phyloP scores from a whole-genome alignment of 2,797 vertebrate species.

The Catharus ustulatus region DNA sequence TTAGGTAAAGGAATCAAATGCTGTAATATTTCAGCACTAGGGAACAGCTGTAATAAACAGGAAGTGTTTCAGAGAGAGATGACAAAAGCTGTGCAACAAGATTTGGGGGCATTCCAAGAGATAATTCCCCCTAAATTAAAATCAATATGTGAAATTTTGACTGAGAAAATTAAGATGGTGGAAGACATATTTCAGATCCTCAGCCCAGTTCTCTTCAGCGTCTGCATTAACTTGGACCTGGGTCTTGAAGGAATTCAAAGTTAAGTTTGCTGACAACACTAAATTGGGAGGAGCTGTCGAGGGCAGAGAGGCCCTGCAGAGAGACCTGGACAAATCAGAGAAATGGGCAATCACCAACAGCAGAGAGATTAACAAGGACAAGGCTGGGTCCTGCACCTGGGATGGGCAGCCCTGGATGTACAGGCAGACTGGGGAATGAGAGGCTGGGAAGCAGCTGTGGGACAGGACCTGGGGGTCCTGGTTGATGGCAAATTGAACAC shows the following conservation, averaged over 20 bases:
- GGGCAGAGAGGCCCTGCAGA: background rate
- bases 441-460: background rate
- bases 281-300: background rate
- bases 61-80: background rate
- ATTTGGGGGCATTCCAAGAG: background rate
- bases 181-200: background rate
- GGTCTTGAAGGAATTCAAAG: rapidly evolving
- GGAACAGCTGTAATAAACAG: background rate
- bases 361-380: background rate
- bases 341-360: background rate
- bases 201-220: background rate
- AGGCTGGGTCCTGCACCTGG: background rate
- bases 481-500: rapidly evolving
- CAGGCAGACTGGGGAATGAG: background rate
- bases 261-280: background rate
- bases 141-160: background rate
- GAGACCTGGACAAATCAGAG: background rate
- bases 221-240: background rate
- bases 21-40: background rate
- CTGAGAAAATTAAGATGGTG: background rate
- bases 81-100: background rate
- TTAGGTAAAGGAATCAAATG: background rate
- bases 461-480: background rate
- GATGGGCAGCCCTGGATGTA: rapidly evolving
- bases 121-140: background rate